Evolutionary conservation across 1,140 invertebrate genomes (phyloP).

Genomic region (Rhysida immarginata): DNA sequence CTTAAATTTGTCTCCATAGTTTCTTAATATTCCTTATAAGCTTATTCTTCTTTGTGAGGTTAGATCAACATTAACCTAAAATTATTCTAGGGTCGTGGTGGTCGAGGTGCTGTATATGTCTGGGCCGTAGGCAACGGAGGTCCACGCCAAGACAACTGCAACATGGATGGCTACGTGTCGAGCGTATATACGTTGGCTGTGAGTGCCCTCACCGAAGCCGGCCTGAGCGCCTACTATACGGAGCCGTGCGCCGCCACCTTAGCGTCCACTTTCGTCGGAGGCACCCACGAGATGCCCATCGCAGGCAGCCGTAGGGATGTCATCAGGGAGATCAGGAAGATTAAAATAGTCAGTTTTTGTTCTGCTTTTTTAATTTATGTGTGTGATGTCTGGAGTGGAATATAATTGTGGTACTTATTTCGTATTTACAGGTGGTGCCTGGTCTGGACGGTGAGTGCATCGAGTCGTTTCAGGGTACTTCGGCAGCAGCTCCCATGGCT

Average conservation of each 20-base stretch:
- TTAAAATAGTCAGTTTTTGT: too few relatives aligned
- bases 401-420: too few relatives aligned
- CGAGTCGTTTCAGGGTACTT: constrained; percentile 32
- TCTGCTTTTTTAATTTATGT: too few relatives aligned
- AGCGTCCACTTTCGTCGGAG: constrained; percentile 31
- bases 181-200: constrained; percentile 30
- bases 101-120: constrained; percentile 30
- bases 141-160: constrained; percentile 29
- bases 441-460: constrained; percentile 19
- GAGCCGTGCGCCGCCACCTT: constrained; percentile 32
- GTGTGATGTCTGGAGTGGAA: too few relatives aligned
- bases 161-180: constrained; percentile 33
- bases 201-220: constrained; percentile 27
- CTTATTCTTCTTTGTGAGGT: too few relatives aligned
- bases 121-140: constrained; percentile 38
- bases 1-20: too few relatives aligned
- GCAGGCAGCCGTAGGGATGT: too few relatives aligned
- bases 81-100: constrained; percentile 28
- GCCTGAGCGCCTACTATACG: constrained; percentile 28
- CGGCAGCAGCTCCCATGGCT: constrained; percentile 40
- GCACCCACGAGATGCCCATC: constrained; percentile 17
- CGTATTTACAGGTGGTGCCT: constrained; percentile 23
- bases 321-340: too few relatives aligned
- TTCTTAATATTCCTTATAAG: too few relatives aligned
- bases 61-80: too few relatives aligned